Conservation (phyloP, 35 echinoderm and acorn worm species). For the Antedon bifida region DNA sequence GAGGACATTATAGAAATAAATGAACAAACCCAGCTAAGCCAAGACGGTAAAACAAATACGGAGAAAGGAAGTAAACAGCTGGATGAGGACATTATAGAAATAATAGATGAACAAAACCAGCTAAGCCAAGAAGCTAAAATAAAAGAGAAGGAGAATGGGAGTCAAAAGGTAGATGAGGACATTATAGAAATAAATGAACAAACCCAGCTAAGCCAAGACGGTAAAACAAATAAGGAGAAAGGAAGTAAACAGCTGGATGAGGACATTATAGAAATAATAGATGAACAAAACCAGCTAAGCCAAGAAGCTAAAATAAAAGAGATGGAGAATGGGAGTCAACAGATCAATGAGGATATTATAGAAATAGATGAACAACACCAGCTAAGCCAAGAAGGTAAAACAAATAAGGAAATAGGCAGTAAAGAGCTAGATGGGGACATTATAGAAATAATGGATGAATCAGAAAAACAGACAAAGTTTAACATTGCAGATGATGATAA, state of each 20-base stretch:
- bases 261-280: not conserved
- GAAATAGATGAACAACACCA: not conserved
- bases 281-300: not conserved
- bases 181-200: not conserved
- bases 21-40: not conserved
- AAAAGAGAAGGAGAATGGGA: not conserved
- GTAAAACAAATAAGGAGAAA: not conserved
- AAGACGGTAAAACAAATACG: no score
- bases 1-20: slow-evolving; percentile 3
- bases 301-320: not conserved
- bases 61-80: not conserved
- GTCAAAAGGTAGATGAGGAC: not conserved
- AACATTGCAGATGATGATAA: not conserved
- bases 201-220: not conserved
- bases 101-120: not conserved
- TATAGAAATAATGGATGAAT: not conserved
- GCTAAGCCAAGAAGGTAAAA: not conserved
- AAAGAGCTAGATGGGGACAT: no score
- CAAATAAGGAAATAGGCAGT: no score
- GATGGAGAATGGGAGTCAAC: not conserved
- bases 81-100: not conserved
- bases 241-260: not conserved
- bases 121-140: not conserved
- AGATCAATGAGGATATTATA: slow-evolving; percentile 2
- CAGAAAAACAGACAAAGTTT: not conserved